Base-by-base conservation (phyloP, 64 coral and sea anemone genomes). In the Anthopleura sola region DNA sequence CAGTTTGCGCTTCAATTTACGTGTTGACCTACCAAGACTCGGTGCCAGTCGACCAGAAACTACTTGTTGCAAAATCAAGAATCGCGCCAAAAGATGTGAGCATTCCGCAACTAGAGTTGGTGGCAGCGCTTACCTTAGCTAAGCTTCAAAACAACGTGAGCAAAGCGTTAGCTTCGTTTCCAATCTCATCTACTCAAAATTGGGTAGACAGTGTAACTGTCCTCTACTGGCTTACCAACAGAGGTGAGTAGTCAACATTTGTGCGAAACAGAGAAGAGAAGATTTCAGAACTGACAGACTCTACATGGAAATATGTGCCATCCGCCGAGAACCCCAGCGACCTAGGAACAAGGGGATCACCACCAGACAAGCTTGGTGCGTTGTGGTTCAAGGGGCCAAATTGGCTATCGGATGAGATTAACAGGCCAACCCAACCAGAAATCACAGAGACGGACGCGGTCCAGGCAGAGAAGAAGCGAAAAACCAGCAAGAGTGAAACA, bases 131-230 rank as follows among this genome's bases (percentile, higher is more conserved):
- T 24, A 85, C 53, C 18, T 55, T 87, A 37, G 85, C 82, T 6
- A 90, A 87, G 37, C 69, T 90, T n/a, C 28, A 75, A 23, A 80
- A 60, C 48, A 86, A 87, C 29, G 68, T 94, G 9, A 87, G 57
- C 29, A 38, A 38, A 78, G 53, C 53, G 3, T 79, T 94, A 26
- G 31, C 40, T 19, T 40, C 23, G 26, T 86, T 83, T 23, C 54
- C 80, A 24, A 46, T 90, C 10, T 29, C 15, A 38, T 34, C 44
- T 17, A 53, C 34, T 19, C 85, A 90, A 37, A 78, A 60, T 56
- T 90, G 84, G 93, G 80, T 87, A 6, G 92, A 94, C 49, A 93
- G 87, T 26, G 81, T 76, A 6, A 85, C 85, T 18, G 93, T 90
- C 6, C 84, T 94, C 0, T 84, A 81, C 29, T 94, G 87, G 87